phyloP scores from a whole-genome alignment of 2,888 invertebrate species.

The Aleiodes alternator region DNA sequence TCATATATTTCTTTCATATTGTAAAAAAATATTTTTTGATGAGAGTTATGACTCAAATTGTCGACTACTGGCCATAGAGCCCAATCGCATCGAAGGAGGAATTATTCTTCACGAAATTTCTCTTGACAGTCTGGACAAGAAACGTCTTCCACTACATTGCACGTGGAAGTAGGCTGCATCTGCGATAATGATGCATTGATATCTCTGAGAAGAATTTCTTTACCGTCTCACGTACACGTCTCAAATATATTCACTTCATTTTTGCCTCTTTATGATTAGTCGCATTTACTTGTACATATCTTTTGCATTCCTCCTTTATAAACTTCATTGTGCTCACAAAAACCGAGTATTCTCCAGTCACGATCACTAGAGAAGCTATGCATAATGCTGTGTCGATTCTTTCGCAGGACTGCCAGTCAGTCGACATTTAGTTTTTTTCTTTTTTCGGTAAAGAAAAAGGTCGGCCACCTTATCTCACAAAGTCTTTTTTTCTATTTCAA shows the following conservation, averaged over 20 bases:
- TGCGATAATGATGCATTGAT: conserved; percentile 38
- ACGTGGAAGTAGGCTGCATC: conserved; percentile 36
- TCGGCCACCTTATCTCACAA: not conserved
- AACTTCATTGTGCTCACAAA: not conserved
- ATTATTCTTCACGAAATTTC: not conserved
- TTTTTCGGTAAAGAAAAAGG: not conserved
- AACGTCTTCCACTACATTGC: conserved; percentile 25
- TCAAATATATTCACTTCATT: not conserved
- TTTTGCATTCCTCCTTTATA: conserved; percentile 4
- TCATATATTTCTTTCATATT: too few species aligned
- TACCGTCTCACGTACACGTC: not conserved
- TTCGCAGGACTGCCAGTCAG: conserved; percentile 3
- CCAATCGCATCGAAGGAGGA: not conserved
- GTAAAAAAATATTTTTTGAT: too few species aligned
- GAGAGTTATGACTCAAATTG: too few species aligned
- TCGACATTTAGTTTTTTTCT: not conserved
- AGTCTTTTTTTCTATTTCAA: not conserved
- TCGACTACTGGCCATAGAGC: not conserved
- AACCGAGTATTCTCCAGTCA: conserved; percentile 36
- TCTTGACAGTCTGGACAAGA: not conserved
- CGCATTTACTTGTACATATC: not conserved
- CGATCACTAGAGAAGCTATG: conserved; percentile 18
- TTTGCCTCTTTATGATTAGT: not conserved
- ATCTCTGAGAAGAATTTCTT: conserved; percentile 42
- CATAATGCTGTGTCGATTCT: conserved; percentile 38